These are phyloP conservation scores for Chrysaora quinquecirrha DNA, from an alignment of 30 jellyfish, hydroid and myxozoan genomes.

Conservation along the genomic window DNA sequence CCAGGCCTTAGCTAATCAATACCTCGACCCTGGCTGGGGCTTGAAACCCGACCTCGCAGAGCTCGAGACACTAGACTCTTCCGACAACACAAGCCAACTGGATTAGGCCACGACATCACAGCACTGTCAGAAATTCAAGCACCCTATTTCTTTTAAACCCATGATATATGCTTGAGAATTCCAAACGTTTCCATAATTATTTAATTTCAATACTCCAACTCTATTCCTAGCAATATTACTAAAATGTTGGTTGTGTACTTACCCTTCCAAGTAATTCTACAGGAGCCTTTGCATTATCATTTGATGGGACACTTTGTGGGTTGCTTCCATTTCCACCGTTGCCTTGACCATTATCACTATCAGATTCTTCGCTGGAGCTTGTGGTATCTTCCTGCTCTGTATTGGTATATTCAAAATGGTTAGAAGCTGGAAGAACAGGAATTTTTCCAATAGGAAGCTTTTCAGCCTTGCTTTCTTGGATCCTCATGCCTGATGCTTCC, in stretches of 20 bases:
- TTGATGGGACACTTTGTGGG: neutral
- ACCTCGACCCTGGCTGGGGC: too few relatives aligned
- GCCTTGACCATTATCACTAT: constrained; percentile 37
- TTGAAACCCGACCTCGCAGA: too few relatives aligned
- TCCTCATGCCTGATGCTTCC: neutral
- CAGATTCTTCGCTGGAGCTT: constrained; percentile 15
- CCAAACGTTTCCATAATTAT: too few relatives aligned
- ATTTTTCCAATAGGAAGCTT: neutral
- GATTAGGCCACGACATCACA: too few relatives aligned
- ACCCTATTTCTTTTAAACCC: too few relatives aligned
- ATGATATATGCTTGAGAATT: too few relatives aligned
- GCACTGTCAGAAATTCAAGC: too few relatives aligned
- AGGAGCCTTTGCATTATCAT: constrained; percentile 2
- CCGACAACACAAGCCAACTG: too few relatives aligned
- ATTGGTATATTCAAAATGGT: neutral
- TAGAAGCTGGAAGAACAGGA: neutral
- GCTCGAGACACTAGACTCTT: too few relatives aligned
- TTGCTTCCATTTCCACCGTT: constrained; percentile 20
- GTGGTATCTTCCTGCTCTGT: neutral
- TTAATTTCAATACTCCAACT: too few relatives aligned
- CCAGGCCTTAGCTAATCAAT: too few relatives aligned
- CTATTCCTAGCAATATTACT: too few relatives aligned
- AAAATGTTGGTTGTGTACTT: neutral
- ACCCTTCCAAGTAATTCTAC: constrained; percentile 30
- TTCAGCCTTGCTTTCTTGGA: neutral